A percentile compares a stretch with the other conserved stretches of the same genome.
Conservation (phyloP, 2,888 invertebrate genomes). For the Lysandra coridon region DNA sequence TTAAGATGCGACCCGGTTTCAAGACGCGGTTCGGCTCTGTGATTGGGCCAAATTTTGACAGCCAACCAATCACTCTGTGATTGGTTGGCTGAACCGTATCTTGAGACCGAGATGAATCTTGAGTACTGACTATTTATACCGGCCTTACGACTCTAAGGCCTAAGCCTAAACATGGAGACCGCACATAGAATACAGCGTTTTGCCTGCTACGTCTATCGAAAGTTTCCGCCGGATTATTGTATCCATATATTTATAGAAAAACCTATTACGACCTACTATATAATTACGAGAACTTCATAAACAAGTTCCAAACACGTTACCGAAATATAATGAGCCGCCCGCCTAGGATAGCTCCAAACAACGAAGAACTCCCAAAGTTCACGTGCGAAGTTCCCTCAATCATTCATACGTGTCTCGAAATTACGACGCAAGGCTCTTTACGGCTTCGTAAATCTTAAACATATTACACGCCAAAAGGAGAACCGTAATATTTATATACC, state of each 20-base stretch:
- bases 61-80: no score
- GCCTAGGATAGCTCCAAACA: background rate
- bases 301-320: background rate
- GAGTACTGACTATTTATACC: no score
- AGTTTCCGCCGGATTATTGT: no score
- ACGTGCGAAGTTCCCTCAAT: background rate
- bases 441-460: slow-evolving; percentile 1
- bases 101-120: no score
- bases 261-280: background rate
- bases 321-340: background rate
- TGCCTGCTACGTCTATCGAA: no score
- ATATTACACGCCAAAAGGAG: background rate
- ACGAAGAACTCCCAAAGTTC: background rate
- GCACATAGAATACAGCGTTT: no score
- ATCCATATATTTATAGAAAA: background rate
- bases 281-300: background rate
- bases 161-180: no score
- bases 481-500: background rate
- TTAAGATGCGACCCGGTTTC: no score
- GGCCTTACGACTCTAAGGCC: no score
- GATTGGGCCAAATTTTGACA: no score
- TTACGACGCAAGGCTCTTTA: background rate
- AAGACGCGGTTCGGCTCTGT: no score
- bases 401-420: slow-evolving; percentile 9
- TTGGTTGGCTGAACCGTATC: no score